Evolutionary conservation across 2,113 vertebrate genomes (phyloP).

Genomic region (Channa argus): DNA sequence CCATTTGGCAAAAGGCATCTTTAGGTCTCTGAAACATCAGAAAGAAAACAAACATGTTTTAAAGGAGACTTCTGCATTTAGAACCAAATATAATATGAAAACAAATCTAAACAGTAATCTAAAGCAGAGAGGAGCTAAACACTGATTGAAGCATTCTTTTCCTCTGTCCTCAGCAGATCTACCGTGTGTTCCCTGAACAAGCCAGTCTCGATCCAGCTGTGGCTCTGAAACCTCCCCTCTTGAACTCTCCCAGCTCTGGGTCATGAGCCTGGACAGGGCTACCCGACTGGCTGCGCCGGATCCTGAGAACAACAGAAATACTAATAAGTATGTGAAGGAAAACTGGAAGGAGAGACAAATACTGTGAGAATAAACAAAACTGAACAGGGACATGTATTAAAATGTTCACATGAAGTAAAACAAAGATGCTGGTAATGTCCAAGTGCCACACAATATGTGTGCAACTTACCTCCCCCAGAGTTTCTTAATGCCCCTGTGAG

Average conservation of each 20-base stretch:
- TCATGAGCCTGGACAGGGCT: conserved; percentile 88
- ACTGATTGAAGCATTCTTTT: too few relatives aligned
- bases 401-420: neutral
- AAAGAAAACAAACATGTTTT: neutral
- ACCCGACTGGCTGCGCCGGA: conserved; percentile 95
- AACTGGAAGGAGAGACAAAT: too few relatives aligned
- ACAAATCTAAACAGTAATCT: too few relatives aligned
- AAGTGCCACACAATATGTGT: neutral
- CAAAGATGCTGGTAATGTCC: neutral
- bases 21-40: conserved; percentile 69
- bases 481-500: conserved; percentile 92
- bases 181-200: conserved; percentile 81
- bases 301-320: conserved; percentile 78
- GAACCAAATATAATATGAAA: neutral
- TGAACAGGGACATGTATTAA: neutral
- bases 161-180: neutral
- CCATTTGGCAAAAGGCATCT: conserved; percentile 92
- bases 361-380: neutral
- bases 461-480: conserved; percentile 97
- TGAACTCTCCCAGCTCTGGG: conserved; percentile 89
- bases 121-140: too few relatives aligned
- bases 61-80: neutral
- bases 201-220: conserved; percentile 92
- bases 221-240: conserved; percentile 91
- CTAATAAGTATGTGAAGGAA: neutral